Evolutionary conservation across 1,140 invertebrate genomes (phyloP).

Genomic region (Chymomyza costata): DNA sequence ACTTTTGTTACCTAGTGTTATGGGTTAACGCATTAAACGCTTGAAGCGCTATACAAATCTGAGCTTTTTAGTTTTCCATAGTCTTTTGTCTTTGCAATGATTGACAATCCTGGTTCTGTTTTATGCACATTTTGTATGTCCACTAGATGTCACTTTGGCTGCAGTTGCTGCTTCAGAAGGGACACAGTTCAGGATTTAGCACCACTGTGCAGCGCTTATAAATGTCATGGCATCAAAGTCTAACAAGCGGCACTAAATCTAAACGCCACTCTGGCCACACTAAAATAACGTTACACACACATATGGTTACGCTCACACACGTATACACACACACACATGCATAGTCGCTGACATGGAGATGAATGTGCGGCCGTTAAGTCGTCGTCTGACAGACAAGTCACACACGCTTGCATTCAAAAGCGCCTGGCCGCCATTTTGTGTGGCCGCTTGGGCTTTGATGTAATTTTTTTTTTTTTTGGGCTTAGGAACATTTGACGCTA

Average conservation of each 20-base stretch:
- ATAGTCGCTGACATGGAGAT: slow-evolving; percentile 23
- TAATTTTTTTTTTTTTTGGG: too few species aligned
- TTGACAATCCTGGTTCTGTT: neutral
- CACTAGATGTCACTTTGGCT: neutral
- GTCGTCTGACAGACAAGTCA: slow-evolving; percentile 38
- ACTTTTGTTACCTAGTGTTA: too few species aligned
- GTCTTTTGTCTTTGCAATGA: neutral
- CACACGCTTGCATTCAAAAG: slow-evolving; percentile 18
- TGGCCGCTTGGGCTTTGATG: slow-evolving; percentile 31
- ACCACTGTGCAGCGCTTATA: slow-evolving; percentile 50
- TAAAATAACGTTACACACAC: slow-evolving; percentile 5
- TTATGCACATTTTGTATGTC: too few species aligned
- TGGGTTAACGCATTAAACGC: too few species aligned
- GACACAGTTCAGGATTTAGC: neutral
- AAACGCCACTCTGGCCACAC: slow-evolving; percentile 41
- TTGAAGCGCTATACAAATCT: too few species aligned
- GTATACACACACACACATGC: slow-evolving; percentile 8
- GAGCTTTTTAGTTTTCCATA: neutral
- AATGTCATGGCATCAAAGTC: slow-evolving; percentile 66
- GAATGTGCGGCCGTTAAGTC: slow-evolving; percentile 62
- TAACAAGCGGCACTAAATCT: slow-evolving; percentile 73
- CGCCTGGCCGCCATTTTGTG: slow-evolving; percentile 35
- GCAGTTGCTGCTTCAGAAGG: neutral
- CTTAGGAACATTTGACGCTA: slow-evolving; percentile 6
- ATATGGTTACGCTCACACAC: slow-evolving; percentile 3